Conservation (phyloP, 2,113 vertebrate species). For the Microcebus jonahi region DNA sequence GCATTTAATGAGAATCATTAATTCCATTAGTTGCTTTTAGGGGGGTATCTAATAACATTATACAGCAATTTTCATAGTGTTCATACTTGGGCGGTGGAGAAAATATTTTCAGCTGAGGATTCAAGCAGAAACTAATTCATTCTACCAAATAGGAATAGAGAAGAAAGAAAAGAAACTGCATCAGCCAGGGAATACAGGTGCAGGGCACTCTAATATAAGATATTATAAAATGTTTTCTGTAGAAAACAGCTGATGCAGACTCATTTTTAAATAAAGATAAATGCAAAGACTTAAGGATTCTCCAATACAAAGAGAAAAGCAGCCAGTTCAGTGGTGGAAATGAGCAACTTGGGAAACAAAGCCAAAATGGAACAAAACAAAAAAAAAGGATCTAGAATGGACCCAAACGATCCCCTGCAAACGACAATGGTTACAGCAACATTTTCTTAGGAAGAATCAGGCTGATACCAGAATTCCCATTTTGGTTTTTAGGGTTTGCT, state of each 20-base stretch:
- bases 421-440: background rate
- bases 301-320: background rate
- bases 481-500: background rate
- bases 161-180: background rate
- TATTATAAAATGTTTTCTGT: background rate
- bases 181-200: background rate
- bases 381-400: background rate
- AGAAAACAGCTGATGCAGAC: background rate
- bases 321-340: background rate
- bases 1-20: background rate
- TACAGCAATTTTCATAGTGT: background rate
- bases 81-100: background rate
- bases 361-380: background rate
- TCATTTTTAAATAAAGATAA: background rate
- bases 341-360: background rate
- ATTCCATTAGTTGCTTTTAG: background rate
- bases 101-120: slow-evolving; percentile 41
- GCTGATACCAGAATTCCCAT: background rate
- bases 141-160: slow-evolving; percentile 1
- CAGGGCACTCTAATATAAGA: background rate
- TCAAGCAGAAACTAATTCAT: background rate
- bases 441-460: background rate
- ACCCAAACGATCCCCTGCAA: background rate
- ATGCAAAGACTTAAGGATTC: background rate
- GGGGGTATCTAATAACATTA: background rate